Conservation (phyloP, 2,888 invertebrate species). For the Hirudinaria manillensis region DNA sequence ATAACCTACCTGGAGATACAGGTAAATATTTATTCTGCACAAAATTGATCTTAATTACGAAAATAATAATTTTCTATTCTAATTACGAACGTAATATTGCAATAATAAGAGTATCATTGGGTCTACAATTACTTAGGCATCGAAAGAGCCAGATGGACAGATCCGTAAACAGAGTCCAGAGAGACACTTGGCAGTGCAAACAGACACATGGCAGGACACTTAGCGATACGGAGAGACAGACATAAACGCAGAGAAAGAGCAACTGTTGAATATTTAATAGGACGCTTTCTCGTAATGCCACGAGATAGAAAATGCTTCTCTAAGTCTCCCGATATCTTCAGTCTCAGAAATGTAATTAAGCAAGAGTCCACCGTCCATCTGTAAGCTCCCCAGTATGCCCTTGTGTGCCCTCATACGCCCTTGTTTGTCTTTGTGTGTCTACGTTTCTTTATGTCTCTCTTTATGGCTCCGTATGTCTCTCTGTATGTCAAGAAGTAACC, state of each 20-base stretch:
- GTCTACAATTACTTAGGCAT: too few species aligned
- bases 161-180: too few species aligned
- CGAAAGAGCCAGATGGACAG: too few species aligned
- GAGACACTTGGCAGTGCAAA: background rate
- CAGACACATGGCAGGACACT: conserved; percentile 4
- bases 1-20: background rate
- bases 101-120: too few species aligned
- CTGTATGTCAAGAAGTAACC: background rate
- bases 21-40: background rate
- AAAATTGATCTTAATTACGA: background rate
- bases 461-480: background rate
- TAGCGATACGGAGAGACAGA: background rate
- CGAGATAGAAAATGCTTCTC: conserved; percentile 9
- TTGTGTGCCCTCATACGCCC: background rate
- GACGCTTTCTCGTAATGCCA: conserved; percentile 6
- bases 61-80: background rate
- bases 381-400: background rate
- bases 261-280: conserved; percentile 1
- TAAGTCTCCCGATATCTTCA: background rate
- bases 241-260: background rate
- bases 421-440: background rate
- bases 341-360: background rate
- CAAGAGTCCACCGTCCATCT: background rate
- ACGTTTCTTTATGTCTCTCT: background rate
- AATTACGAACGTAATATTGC: too few species aligned